Percentiles rank a stretch among this genome's conserved stretches.
Conservation (phyloP, 2,113 vertebrate species). For the Acanthisitta chloris region DNA sequence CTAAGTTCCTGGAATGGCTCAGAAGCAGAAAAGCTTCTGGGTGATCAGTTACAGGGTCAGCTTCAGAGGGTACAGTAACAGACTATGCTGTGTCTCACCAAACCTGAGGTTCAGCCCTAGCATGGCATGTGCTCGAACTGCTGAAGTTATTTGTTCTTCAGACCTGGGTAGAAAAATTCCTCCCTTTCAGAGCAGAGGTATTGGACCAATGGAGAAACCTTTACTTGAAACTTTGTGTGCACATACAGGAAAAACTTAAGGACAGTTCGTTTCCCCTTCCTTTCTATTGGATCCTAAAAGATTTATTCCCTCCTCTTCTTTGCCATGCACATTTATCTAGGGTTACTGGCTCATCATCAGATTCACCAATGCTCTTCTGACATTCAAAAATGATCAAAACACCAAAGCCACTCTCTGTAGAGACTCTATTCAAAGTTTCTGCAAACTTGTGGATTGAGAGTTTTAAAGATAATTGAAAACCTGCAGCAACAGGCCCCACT, state of each 20-base stretch:
- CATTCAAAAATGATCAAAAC: not conserved
- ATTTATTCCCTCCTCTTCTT: not conserved
- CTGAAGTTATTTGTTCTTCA: not conserved
- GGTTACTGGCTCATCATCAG: not conserved
- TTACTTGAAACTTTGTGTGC: not conserved
- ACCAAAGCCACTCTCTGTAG: not conserved
- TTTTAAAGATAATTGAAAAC: not conserved
- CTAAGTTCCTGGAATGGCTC: not conserved
- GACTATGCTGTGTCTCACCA: fast-evolving
- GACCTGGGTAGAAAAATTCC: not conserved
- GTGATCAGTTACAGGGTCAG: not conserved
- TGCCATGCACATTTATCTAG: not conserved
- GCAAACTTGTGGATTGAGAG: not conserved
- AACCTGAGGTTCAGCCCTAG: not conserved
- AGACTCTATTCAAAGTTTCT: not conserved
- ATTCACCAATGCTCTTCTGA: not conserved
- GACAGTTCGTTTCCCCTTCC: not conserved
- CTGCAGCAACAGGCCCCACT: not conserved
- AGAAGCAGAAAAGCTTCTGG: not conserved
- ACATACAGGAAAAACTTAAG: not conserved
- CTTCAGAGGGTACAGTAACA: not conserved
- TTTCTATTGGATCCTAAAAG: not conserved
- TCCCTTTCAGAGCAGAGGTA: not conserved
- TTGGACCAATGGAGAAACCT: not conserved
- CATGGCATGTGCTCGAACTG: fast-evolving